These are phyloP conservation scores for Camponotus pennsylvanicus DNA, from an alignment of 1,140 invertebrate genomes.

Conservation along the genomic window DNA sequence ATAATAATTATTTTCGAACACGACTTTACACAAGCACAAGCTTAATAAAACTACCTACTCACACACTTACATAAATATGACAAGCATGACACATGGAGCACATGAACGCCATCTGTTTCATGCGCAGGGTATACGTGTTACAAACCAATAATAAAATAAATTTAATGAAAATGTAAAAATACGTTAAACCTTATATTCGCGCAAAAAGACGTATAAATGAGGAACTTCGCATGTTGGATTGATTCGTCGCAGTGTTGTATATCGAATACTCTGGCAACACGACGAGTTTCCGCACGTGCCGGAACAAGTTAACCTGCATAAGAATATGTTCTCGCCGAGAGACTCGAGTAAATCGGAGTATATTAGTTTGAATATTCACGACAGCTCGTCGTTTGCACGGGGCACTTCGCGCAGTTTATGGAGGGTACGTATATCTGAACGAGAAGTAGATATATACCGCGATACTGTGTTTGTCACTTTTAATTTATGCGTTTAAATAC, in stretches of 20 bases:
- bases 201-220: constrained; percentile 66
- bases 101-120: constrained; percentile 39
- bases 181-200: not conserved
- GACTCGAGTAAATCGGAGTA: constrained; percentile 81
- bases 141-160: constrained; percentile 53
- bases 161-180: constrained; percentile 59
- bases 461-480: not conserved
- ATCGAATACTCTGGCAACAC: constrained; percentile 59
- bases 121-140: constrained; percentile 10
- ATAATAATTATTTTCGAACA: not conserved
- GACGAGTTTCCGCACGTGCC: constrained; percentile 42
- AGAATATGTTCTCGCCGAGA: constrained; percentile 80
- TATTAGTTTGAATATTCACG: constrained; percentile 84
- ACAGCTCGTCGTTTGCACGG: constrained; percentile 76
- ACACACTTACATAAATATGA: not conserved
- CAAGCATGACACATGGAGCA: not conserved
- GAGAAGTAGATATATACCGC: not conserved
- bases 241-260: constrained; percentile 25
- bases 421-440: constrained; percentile 80
- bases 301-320: constrained; percentile 72
- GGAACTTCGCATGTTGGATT: constrained; percentile 46
- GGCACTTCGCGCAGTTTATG: constrained; percentile 83
- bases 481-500: not conserved
- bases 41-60: too few species aligned
- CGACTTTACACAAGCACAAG: too few species aligned